Evolutionary conservation across 2,113 vertebrate species (phyloP).

Genomic region (Sminthopsis crassicaudata): DNA sequence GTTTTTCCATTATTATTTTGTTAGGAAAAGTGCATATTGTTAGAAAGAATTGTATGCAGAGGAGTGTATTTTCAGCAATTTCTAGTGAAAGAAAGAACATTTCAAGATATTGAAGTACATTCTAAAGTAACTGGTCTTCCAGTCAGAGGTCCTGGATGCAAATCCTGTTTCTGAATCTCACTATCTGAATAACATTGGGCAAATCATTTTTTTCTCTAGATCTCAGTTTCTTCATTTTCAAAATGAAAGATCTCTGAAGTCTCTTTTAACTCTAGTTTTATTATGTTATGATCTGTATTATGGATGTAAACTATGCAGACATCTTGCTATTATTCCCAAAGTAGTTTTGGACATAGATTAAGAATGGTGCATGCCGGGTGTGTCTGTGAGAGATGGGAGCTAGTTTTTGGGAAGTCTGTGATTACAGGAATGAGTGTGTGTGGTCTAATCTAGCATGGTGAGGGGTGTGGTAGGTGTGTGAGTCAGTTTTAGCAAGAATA

Average conservation of each 20-base stretch:
- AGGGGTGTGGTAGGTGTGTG: conserved; percentile 3
- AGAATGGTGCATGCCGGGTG: neutral
- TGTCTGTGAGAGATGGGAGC: neutral
- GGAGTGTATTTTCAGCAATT: neutral
- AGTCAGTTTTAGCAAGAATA: neutral
- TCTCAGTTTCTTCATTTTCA: neutral
- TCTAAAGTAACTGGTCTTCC: neutral
- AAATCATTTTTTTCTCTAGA: neutral
- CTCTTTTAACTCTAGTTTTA: neutral
- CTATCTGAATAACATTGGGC: neutral
- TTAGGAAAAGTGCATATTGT: neutral
- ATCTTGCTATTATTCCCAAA: neutral
- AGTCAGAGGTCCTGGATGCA: neutral
- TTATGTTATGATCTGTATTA: neutral
- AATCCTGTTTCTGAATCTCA: neutral
- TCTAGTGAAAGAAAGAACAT: neutral
- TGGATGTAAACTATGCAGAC: neutral
- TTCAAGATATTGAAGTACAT: neutral
- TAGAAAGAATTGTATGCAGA: neutral
- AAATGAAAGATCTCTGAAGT: neutral
- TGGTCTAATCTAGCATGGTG: neutral
- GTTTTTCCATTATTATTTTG: neutral
- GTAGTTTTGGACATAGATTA: neutral
- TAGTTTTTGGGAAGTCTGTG: neutral
- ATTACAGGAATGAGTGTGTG: neutral